Evolutionary conservation across 2,888 invertebrate genomes (phyloP), one percentile per base, ranked within the genome.

Genomic region (Andrena bicolor): DNA sequence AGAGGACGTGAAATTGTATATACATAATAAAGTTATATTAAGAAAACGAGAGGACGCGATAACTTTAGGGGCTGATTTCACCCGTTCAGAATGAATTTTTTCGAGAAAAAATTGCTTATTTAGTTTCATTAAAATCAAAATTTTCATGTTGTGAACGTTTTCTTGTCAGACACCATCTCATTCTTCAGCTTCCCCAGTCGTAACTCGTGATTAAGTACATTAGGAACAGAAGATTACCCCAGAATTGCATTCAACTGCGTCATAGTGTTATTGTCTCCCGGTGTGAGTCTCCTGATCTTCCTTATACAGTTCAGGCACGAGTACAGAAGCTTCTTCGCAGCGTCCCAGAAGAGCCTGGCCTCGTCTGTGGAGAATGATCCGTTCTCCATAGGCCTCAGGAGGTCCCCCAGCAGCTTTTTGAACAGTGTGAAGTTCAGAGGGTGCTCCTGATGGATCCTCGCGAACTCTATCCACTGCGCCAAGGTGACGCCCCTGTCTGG

Each of bases 391-490:
- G 96, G 95, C 87, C 96, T 95, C 53, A 96, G 94, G 64, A 99
- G 94, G 90, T 97, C 96, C 60, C 97, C 96, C 69, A 98, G 94
- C 72, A 98, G 94, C 72, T 95, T 95, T 77, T 96, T 96, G 93
- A 98, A 97, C 82, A 98, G 95, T 48, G 95, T 95, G 92, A 98
- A 98, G 94, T 97, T 97, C 56, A 99, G 95, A 0, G 98, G 97
- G 92, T 98, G 97, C 89, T 97, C 97, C 89, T 96, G 95, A 89
- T 98, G 98, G 74, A 98, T 95, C 26, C 96, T 95, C 63, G 96
- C 95, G 94, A 96, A 98, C 68, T 97, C 97, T 56, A 96, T 94
- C 97, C 97, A 98, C 93, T 97, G 96, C 26, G 97, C 96, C 2
- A 98, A 94, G 0, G 95, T 94, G 87, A 96, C 96, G 92, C 97